A percentile compares a stretch with the other conserved stretches of the same genome.
Conservation (phyloP, 2,113 vertebrate genomes). For the Phoenicopterus ruber region DNA sequence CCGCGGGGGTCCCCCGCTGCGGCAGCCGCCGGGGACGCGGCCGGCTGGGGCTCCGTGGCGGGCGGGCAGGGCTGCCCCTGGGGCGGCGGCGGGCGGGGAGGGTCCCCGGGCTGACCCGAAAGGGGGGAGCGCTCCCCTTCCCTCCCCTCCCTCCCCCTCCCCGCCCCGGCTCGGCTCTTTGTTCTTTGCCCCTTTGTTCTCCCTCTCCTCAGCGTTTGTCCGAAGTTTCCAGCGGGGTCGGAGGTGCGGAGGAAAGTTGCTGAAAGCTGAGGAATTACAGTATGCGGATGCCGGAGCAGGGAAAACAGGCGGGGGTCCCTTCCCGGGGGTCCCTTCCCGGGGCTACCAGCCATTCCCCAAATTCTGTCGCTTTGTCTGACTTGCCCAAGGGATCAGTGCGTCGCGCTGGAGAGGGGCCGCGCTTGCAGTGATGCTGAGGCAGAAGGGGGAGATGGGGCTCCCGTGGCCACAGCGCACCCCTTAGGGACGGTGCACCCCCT, state of each 20-base stretch:
- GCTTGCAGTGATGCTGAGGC: not conserved
- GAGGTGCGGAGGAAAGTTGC: not conserved
- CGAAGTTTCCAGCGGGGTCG: not conserved
- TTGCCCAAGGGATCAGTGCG: not conserved
- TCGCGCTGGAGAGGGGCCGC: not conserved
- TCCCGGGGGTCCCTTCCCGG: not conserved
- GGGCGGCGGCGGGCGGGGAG: not conserved
- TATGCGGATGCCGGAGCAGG: not conserved
- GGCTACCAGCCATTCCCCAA: not conserved
- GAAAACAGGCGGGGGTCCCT: too few relatives aligned
- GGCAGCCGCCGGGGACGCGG: not conserved
- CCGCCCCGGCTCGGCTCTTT: not conserved
- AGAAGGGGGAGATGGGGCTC: not conserved
- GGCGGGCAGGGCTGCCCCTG: not conserved
- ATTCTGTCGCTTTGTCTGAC: not conserved
- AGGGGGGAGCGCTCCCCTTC: not conserved
- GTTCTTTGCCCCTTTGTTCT: constrained; percentile 52
- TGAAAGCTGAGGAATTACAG: not conserved
- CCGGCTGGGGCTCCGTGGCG: not conserved
- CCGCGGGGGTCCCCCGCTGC: not conserved
- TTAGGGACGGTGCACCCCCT: too few relatives aligned
- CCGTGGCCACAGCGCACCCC: not conserved
- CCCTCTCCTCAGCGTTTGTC: not conserved
- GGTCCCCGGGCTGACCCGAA: not conserved
- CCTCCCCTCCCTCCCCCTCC: not conserved